phyloP scores from a whole-genome alignment of 2,797 vertebrate species.

The Hirundo rustica region DNA sequence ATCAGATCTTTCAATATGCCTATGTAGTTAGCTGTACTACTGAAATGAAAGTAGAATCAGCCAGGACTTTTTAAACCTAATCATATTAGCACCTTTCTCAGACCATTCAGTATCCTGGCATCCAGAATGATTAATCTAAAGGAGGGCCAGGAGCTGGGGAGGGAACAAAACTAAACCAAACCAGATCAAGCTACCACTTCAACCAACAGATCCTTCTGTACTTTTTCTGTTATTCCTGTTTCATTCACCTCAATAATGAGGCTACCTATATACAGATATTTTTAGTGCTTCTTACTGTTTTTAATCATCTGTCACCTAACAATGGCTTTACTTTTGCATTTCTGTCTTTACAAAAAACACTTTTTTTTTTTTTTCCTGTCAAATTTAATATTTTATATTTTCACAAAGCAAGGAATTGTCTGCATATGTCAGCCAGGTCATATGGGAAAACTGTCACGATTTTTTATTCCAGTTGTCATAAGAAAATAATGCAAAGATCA shows the following conservation, averaged over 20 bases:
- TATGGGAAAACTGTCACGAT: background rate
- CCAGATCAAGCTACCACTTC: background rate
- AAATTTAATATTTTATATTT: background rate
- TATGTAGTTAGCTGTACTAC: background rate
- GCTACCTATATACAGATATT: rapidly evolving
- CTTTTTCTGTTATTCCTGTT: background rate
- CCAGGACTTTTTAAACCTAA: background rate
- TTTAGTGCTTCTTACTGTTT: background rate
- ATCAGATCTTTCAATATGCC: background rate
- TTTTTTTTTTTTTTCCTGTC: background rate
- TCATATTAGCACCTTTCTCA: background rate
- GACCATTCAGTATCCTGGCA: background rate
- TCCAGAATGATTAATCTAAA: background rate
- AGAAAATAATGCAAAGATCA: background rate
- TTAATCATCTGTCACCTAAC: background rate
- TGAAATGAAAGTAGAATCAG: background rate
- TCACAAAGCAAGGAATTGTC: background rate
- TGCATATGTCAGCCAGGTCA: background rate
- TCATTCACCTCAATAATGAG: background rate
- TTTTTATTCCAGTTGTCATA: background rate
- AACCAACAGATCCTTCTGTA: background rate
- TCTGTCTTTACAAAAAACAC: background rate
- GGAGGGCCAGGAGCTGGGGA: rapidly evolving
- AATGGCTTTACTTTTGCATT: background rate
- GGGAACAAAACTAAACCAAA: background rate